Conservation (phyloP, 1,140 invertebrate species). For the Globodera rostochiensis region DNA sequence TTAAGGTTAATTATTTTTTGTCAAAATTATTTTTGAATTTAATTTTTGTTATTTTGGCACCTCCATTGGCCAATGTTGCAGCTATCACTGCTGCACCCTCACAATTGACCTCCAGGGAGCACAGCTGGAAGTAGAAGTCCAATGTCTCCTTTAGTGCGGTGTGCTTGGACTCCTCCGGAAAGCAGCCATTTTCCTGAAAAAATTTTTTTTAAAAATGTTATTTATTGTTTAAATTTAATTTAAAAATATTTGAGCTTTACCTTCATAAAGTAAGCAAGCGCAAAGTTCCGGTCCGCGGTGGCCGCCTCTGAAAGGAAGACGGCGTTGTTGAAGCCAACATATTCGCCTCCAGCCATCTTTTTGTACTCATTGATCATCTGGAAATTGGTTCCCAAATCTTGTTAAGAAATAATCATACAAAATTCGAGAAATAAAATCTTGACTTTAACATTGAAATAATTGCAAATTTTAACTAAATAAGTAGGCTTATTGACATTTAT, state of each 20-base stretch:
- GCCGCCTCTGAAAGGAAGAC: constrained; percentile 69
- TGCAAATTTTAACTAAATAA: too few relatives aligned
- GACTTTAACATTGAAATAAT: too few relatives aligned
- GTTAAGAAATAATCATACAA: too few relatives aligned
- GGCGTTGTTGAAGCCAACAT: constrained; percentile 92
- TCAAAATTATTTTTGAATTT: not conserved
- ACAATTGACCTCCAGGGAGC: constrained; percentile 89
- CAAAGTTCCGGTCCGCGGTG: constrained; percentile 69
- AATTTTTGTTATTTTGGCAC: constrained; percentile 63
- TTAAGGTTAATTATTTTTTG: too few relatives aligned
- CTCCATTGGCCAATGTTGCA: constrained; percentile 92
- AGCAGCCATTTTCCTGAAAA: constrained; percentile 65
- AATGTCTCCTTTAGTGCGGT: constrained; percentile 89
- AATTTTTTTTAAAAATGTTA: constrained; percentile 22
- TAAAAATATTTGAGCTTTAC: constrained; percentile 47
- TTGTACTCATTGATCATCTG: constrained; percentile 70
- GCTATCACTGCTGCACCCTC: constrained; percentile 88
- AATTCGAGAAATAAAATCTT: too few relatives aligned
- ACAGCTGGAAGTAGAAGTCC: constrained; percentile 89
- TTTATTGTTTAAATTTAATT: not conserved
- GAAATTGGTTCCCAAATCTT: constrained; percentile 43
- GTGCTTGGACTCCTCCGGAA: constrained; percentile 36
- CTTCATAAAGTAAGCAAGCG: constrained; percentile 68
- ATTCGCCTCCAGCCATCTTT: constrained; percentile 83
- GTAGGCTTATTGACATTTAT: too few relatives aligned